Evolutionary conservation across 1,140 invertebrate genomes (phyloP).

Genomic region (Drosophila virilis): DNA sequence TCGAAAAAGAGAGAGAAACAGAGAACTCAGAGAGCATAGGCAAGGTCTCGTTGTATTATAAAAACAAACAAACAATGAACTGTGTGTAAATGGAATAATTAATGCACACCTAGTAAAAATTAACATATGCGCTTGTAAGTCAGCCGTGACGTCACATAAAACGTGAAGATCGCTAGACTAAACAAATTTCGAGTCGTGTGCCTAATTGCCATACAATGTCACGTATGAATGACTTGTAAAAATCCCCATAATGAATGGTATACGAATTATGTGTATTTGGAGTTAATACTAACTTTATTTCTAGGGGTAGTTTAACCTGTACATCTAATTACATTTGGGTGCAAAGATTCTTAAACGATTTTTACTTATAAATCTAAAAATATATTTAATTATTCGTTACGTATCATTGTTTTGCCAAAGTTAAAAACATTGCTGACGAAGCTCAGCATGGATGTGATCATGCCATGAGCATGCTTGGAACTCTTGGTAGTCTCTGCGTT

Average conservation of each 20-base stretch:
- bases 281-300: not conserved
- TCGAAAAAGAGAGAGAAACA: not conserved
- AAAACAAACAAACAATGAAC: conserved; percentile 50
- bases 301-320: not conserved
- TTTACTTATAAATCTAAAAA: not conserved
- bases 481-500: conserved; percentile 50
- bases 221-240: conserved; percentile 12
- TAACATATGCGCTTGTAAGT: conserved; percentile 26
- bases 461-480: conserved; percentile 67
- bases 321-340: not conserved
- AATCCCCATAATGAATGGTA: not conserved
- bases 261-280: not conserved
- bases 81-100: conserved; percentile 48
- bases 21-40: conserved; percentile 15
- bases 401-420: conserved; percentile 52
- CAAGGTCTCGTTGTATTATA: conserved; percentile 28
- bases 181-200: not conserved
- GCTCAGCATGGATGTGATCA: conserved; percentile 68
- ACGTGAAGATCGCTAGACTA: not conserved
- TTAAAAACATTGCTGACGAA: conserved; percentile 61
- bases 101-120: conserved; percentile 26
- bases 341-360: not conserved
- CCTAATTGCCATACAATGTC: conserved; percentile 25
- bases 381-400: conserved; percentile 36
- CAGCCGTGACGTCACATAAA: conserved; percentile 16